Conservation (phyloP, 2,888 invertebrate genomes). For the Nomada fabriciana region DNA sequence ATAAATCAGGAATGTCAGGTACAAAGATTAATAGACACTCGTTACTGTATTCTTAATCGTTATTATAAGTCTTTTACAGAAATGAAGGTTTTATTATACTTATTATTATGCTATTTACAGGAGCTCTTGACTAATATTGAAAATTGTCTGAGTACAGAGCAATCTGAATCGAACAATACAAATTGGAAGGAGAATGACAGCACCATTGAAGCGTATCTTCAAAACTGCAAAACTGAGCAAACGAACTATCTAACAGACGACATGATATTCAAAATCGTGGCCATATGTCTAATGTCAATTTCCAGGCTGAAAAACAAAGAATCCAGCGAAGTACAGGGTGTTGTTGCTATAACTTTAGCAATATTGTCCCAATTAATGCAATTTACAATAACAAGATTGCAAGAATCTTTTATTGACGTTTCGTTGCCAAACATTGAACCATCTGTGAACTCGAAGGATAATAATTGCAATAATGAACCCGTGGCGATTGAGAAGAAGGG, state of each 20-base stretch:
- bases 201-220: slow-evolving; percentile 76
- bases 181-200: slow-evolving; percentile 69
- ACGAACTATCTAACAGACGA: slow-evolving; percentile 83
- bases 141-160: slow-evolving; percentile 74
- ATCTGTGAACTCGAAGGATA: slow-evolving; percentile 23
- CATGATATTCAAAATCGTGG: slow-evolving; percentile 92
- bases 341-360: slow-evolving; percentile 93
- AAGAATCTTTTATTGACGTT: slow-evolving; percentile 79
- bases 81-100: not conserved
- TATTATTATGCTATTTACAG: slow-evolving; percentile 60
- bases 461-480: slow-evolving; percentile 2
- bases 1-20: slow-evolving; percentile 82
- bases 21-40: not conserved
- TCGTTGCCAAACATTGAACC: slow-evolving; percentile 78
- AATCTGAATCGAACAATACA: slow-evolving; percentile 60
- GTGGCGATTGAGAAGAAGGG: slow-evolving; percentile 26
- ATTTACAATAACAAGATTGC: slow-evolving; percentile 78
- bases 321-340: slow-evolving; percentile 92
- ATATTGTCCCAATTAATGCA: slow-evolving; percentile 91
- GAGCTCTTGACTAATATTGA: slow-evolving; percentile 79
- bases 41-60: not conserved
- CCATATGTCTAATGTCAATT: slow-evolving; percentile 92
- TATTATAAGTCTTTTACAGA: too few relatives aligned
- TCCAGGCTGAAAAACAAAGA: slow-evolving; percentile 90
- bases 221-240: slow-evolving; percentile 75